phyloP scores from a whole-genome alignment of 2,888 invertebrate species.

The Liodrosophila aerea region DNA sequence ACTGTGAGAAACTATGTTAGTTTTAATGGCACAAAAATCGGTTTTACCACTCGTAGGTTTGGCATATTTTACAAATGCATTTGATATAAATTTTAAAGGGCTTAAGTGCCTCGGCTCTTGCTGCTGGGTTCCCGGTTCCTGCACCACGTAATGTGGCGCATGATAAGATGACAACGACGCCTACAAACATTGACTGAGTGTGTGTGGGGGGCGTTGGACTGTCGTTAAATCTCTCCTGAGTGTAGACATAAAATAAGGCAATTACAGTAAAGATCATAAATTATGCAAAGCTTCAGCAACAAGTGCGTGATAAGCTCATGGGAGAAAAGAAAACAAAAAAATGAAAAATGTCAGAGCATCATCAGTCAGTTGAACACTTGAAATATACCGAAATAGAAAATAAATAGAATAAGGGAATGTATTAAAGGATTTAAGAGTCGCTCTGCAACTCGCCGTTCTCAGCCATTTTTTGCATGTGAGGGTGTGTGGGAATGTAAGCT shows the following conservation, averaged over 20 bases:
- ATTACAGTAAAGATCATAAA: constrained; percentile 70
- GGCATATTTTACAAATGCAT: constrained; percentile 78
- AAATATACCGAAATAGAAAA: constrained; percentile 45
- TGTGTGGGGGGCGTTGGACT: neutral
- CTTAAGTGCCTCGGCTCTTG: constrained; percentile 50
- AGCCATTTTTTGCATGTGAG: constrained; percentile 23
- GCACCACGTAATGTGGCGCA: constrained; percentile 44
- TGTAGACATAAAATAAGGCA: constrained; percentile 68
- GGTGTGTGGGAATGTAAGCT: constrained; percentile 16
- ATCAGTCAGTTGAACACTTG: constrained; percentile 57
- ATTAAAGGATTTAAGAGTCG: constrained; percentile 22
- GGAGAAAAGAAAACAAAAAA: constrained; percentile 12
- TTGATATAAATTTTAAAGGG: constrained; percentile 77
- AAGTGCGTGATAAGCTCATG: constrained; percentile 59
- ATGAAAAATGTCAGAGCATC: constrained; percentile 55
- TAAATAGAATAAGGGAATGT: constrained; percentile 28
- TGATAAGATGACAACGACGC: constrained; percentile 54
- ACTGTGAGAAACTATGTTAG: constrained; percentile 52
- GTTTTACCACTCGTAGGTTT: constrained; percentile 71
- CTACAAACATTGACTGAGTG: constrained; percentile 11
- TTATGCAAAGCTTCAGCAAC: constrained; percentile 67
- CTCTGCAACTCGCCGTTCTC: constrained; percentile 3
- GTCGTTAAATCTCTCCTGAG: constrained; percentile 55
- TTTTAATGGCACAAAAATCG: constrained; percentile 71
- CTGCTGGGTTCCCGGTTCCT: constrained; percentile 5